Percentiles rank a stretch among this genome's conserved stretches.
phyloP scores from a whole-genome alignment of 2,797 vertebrate genomes.

The Thripadectes ignobilis region DNA sequence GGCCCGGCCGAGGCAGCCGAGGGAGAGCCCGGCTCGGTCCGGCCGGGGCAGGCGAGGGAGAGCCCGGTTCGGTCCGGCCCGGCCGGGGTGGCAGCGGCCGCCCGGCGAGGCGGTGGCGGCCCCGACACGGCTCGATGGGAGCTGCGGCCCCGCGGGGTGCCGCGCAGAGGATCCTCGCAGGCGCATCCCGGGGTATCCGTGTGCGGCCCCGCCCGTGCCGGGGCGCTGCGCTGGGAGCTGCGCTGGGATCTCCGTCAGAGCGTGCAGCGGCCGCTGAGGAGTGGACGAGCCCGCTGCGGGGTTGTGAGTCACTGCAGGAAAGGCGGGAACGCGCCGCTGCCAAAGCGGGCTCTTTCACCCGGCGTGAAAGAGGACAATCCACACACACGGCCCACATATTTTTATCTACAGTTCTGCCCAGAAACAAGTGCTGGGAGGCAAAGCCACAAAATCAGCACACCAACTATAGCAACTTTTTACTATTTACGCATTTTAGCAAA shows the following conservation, averaged over 20 bases:
- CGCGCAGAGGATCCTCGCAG: background rate
- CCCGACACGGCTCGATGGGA: no score
- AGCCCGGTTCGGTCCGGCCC: no score
- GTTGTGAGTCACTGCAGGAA: background rate
- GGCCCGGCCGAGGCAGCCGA: no score
- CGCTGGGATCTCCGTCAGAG: background rate
- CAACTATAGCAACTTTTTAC: background rate
- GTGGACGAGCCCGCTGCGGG: background rate
- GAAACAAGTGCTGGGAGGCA: background rate
- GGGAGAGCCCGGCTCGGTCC: no score
- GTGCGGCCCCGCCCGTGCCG: background rate
- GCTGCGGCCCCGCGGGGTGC: no score
- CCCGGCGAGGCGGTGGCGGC: background rate
- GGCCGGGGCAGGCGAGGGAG: no score
- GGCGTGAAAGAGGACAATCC: background rate
- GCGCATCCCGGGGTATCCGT: fast-evolving
- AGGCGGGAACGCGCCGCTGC: background rate
- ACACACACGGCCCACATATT: background rate
- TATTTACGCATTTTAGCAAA: background rate
- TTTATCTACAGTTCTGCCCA: background rate
- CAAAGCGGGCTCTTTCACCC: background rate
- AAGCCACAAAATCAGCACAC: background rate
- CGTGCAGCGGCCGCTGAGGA: background rate
- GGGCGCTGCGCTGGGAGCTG: no score
- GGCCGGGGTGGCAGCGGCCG: background rate